A percentile compares a stretch with the other conserved stretches of the same genome.
These are phyloP conservation scores for Caenorhabditis doughertyi DNA, from an alignment of 2,888 invertebrate species.

Conservation along the genomic window DNA sequence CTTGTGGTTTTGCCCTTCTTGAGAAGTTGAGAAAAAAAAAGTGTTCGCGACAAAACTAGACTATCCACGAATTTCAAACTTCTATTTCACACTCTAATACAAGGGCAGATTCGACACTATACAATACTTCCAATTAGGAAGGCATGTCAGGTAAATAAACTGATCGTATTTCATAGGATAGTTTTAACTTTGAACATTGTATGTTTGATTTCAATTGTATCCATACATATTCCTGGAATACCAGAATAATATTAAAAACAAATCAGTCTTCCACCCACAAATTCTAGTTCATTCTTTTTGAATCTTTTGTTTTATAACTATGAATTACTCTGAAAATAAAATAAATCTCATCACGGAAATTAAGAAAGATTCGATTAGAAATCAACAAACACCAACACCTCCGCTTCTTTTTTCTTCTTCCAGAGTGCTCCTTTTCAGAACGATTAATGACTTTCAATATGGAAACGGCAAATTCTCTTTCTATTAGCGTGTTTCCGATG, in stretches of 20 bases:
- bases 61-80: too few species aligned
- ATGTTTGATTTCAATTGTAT: background rate
- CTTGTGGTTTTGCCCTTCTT: conserved; percentile 8
- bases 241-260: background rate
- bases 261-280: conserved; percentile 25
- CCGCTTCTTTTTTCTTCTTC: background rate
- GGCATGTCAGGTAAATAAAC: too few species aligned
- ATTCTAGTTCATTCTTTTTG: background rate
- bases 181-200: too few species aligned
- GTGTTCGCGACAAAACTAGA: background rate
- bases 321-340: background rate
- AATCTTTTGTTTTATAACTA: background rate
- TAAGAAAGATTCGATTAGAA: conserved; percentile 9
- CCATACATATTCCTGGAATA: background rate
- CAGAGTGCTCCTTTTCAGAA: background rate
- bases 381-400: conserved; percentile 10
- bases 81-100: too few species aligned
- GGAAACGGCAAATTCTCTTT: conserved; percentile 3
- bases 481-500: conserved; percentile 44
- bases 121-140: too few species aligned
- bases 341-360: background rate
- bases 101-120: too few species aligned
- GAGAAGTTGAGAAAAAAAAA: background rate
- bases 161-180: too few species aligned
- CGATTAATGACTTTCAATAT: background rate